These are phyloP conservation scores for Phycodurus eques DNA, from an alignment of 2,113 vertebrate species.

Conservation along the genomic window DNA sequence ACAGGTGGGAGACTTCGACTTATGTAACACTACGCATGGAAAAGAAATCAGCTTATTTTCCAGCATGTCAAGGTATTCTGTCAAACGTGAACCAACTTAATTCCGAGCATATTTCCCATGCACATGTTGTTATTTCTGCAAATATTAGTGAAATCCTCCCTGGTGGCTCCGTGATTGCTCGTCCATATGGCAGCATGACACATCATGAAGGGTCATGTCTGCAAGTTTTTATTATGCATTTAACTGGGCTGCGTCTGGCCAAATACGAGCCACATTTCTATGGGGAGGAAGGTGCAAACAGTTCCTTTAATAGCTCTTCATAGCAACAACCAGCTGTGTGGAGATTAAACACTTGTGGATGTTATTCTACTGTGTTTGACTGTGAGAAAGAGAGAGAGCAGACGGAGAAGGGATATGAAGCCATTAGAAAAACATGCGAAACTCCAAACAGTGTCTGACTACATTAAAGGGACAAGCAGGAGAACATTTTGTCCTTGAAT, in stretches of 20 bases:
- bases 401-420: slow-evolving; percentile 34
- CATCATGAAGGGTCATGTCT: slow-evolving; percentile 49
- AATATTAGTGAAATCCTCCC: not conserved
- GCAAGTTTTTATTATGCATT: slow-evolving; percentile 43
- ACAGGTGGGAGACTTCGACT: not conserved
- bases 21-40: not conserved
- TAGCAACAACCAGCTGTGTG: slow-evolving; percentile 45
- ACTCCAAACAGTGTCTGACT: slow-evolving; percentile 27
- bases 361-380: not conserved
- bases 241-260: slow-evolving; percentile 54
- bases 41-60: not conserved
- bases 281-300: slow-evolving; percentile 40
- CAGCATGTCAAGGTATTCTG: not conserved
- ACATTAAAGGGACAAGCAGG: slow-evolving; percentile 13
- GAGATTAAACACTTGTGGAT: slow-evolving; percentile 43
- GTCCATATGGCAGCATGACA: slow-evolving; percentile 14
- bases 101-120: not conserved
- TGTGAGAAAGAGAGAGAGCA: not conserved
- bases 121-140: not conserved
- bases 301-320: slow-evolving; percentile 28
- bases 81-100: not conserved
- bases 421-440: slow-evolving; percentile 55
- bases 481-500: slow-evolving; percentile 63
- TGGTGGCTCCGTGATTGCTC: slow-evolving; percentile 24
- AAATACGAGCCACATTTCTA: slow-evolving; percentile 46